Conservation (phyloP, 2,113 vertebrate species). For the Motacilla alba region DNA sequence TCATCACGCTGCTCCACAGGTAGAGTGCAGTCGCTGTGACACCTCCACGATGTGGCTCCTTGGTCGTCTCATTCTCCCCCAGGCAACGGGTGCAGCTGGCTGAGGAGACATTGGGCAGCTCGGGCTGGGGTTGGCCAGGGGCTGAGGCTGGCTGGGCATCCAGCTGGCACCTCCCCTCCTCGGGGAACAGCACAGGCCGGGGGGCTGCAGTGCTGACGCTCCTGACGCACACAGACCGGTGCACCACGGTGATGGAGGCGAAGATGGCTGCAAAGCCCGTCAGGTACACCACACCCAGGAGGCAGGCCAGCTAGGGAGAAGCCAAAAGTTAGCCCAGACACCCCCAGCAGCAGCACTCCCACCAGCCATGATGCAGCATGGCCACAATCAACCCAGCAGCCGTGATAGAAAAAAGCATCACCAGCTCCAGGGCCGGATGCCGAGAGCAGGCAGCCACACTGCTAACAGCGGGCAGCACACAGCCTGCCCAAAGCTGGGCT, state of each 20-base stretch:
- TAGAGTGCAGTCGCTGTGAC: conserved; percentile 70
- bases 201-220: not conserved
- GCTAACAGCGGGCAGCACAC: not conserved
- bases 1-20: conserved; percentile 84
- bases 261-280: conserved; percentile 87
- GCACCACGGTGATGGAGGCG: conserved; percentile 77
- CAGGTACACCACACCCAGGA: conserved; percentile 88
- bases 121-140: not conserved
- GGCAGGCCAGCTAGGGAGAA: conserved; percentile 84
- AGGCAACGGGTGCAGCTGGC: conserved; percentile 42
- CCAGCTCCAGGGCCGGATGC: not conserved
- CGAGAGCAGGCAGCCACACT: not conserved
- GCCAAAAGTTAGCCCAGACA: not conserved
- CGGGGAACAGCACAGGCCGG: not conserved
- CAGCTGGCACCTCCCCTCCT: conserved; percentile 3
- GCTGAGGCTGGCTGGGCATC: not conserved
- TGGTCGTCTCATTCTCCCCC: not conserved
- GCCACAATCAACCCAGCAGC: rapidly evolving
- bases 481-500: not conserved
- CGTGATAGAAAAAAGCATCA: rapidly evolving
- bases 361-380: rapidly evolving
- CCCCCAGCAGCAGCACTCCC: not conserved
- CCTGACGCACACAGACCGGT: conserved; percentile 76
- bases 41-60: not conserved
- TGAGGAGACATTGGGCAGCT: not conserved